Percentiles rank a stretch among this genome's conserved stretches.
These are phyloP conservation scores for Liopterus haemorrhoidalis DNA, from an alignment of 2,888 invertebrate genomes.

Conservation along the genomic window DNA sequence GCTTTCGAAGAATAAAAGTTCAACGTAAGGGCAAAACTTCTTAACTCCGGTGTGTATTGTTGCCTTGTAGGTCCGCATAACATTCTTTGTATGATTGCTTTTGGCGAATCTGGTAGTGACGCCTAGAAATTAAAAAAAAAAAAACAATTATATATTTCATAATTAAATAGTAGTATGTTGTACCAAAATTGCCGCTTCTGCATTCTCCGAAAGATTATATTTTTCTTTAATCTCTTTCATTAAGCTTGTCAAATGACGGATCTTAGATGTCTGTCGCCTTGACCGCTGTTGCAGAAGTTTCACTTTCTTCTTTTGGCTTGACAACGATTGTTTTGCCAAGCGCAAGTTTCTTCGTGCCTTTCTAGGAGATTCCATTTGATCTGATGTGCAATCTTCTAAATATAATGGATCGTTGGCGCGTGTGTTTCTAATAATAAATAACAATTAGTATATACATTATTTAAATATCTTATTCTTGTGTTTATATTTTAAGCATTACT, in stretches of 20 bases:
- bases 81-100: not conserved
- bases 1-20: conserved; percentile 21
- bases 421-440: not conserved
- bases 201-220: not conserved
- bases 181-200: conserved; percentile 1
- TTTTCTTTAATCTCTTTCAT: conserved; percentile 5
- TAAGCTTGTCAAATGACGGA: conserved; percentile 2
- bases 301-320: not conserved
- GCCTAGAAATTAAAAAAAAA: conserved; percentile 8
- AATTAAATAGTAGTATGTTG: not conserved
- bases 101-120: conserved; percentile 5
- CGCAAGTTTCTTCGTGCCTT: not conserved
- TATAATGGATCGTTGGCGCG: not conserved
- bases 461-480: no score
- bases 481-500: no score
- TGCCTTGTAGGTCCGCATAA: no score
- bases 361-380: not conserved
- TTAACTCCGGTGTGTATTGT: conserved; percentile 11
- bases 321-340: conserved; percentile 1
- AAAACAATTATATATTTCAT: no score
- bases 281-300: not conserved
- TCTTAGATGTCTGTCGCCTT: not conserved
- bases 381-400: not conserved
- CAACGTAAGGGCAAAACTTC: conserved; percentile 18
- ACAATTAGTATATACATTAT: no score